Evolutionary conservation across 1,140 invertebrate species (phyloP).

Genomic region (Caenorhabditis remanei): DNA sequence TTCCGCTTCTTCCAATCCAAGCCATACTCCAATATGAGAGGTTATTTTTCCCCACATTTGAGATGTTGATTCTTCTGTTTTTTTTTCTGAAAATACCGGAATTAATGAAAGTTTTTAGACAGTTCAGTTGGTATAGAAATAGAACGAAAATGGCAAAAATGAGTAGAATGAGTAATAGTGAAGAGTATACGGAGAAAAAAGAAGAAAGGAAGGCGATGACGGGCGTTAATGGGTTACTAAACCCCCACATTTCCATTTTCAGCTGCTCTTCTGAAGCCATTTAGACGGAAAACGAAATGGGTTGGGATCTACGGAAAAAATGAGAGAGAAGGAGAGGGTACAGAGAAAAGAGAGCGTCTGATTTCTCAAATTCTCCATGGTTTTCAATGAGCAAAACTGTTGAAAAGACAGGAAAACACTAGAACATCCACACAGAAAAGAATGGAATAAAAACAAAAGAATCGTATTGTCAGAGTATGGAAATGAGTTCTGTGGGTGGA

Average conservation of each 20-base stretch:
- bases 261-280: background rate
- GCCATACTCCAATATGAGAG: constrained; percentile 64
- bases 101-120: background rate
- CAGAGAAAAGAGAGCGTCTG: no score
- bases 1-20: constrained; percentile 63
- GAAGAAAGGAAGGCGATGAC: background rate
- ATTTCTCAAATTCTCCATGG: no score
- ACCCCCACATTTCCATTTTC: background rate
- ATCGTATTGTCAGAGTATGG: no score
- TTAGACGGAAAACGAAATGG: no score
- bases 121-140: no score
- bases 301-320: no score
- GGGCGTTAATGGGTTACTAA: constrained; percentile 42
- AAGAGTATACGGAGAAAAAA: background rate
- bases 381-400: no score
- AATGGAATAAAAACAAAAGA: background rate
- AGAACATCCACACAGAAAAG: background rate
- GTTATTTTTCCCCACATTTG: constrained; percentile 66
- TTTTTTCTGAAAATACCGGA: background rate
- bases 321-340: no score
- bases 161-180: background rate
- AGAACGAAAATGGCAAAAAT: background rate
- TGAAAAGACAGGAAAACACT: no score
- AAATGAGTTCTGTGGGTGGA: no score
- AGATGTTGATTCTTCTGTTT: background rate